Percentiles rank a stretch among this genome's conserved stretches.
Evolutionary conservation across 2,797 vertebrate species (phyloP).

Genomic region (Buphagus erythrorhynchus): DNA sequence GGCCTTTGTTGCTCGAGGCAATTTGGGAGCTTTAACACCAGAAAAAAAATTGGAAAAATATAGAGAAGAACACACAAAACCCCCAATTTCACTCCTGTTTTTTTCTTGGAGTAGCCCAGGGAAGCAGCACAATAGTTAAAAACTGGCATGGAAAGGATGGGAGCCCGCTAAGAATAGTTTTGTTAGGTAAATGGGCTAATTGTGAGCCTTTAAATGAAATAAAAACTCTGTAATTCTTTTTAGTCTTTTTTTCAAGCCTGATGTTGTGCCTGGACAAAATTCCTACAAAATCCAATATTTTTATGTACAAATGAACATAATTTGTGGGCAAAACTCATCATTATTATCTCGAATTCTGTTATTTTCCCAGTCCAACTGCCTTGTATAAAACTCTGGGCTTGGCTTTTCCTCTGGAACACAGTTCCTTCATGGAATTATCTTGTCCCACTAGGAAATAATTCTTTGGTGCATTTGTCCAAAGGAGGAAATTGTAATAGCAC

Average conservation of each 20-base stretch:
- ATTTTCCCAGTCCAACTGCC: background rate
- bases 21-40: background rate
- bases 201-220: background rate
- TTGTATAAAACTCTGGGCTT: background rate
- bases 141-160: background rate
- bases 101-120: background rate
- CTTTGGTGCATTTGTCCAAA: background rate
- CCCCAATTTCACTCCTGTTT: background rate
- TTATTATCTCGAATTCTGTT: background rate
- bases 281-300: background rate
- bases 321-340: background rate
- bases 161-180: background rate
- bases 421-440: background rate
- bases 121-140: background rate
- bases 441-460: background rate
- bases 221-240: background rate
- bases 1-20: background rate
- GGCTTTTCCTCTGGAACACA: background rate
- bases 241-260: background rate
- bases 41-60: background rate
- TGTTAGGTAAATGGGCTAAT: background rate
- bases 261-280: background rate
- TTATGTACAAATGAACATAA: background rate
- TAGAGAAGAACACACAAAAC: constrained; percentile 34
- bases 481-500: background rate